Conservation (phyloP, 2,888 invertebrate genomes). For the Biston stratarius region DNA sequence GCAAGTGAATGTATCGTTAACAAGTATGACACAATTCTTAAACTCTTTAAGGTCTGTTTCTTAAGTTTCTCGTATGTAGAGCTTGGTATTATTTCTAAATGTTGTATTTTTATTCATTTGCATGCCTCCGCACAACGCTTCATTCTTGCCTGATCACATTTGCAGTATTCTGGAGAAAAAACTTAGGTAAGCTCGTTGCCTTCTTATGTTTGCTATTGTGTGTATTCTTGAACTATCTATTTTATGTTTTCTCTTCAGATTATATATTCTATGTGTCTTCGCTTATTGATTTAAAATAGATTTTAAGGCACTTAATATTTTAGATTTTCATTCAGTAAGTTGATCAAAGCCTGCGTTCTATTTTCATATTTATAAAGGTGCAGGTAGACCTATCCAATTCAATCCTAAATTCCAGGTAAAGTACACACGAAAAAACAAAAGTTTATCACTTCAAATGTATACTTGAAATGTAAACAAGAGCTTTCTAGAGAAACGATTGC, state of each 20-base stretch:
- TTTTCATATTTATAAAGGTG: background rate
- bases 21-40: conserved; percentile 1
- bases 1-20: conserved; percentile 12
- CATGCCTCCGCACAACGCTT: conserved; percentile 87
- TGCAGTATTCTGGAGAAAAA: conserved; percentile 94
- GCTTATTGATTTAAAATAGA: background rate
- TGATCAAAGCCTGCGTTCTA: background rate
- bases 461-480: no score
- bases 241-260: conserved; percentile 39
- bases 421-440: background rate
- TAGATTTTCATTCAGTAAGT: background rate
- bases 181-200: conserved; percentile 89
- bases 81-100: conserved; percentile 69
- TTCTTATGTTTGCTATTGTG: conserved; percentile 48
- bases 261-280: conserved; percentile 44
- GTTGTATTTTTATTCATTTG: conserved; percentile 83
- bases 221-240: conserved; percentile 29
- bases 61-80: conserved; percentile 41
- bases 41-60: conserved; percentile 18
- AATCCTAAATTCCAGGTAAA: background rate
- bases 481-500: no score
- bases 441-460: no score
- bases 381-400: background rate
- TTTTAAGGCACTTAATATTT: background rate
- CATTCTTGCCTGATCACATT: conserved; percentile 84